phyloP scores from a whole-genome alignment of 2,797 vertebrate genomes.

The Denticeps clupeoides region DNA sequence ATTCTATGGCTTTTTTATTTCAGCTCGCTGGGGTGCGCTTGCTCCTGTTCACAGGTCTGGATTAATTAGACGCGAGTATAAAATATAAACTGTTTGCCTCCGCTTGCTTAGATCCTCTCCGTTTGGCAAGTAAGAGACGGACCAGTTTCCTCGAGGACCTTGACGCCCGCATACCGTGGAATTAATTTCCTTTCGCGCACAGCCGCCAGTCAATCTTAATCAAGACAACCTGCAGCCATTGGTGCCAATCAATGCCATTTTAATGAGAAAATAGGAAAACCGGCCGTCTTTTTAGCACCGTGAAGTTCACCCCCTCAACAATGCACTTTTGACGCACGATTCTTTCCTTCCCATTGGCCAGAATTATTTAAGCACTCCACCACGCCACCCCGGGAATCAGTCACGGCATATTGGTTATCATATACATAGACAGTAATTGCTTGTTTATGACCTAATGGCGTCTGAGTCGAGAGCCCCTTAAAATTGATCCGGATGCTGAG shows the following conservation, averaged over 20 bases:
- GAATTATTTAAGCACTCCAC: slow-evolving; percentile 38
- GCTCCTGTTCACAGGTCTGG: background rate
- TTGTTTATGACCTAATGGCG: slow-evolving; percentile 41
- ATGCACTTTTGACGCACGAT: slow-evolving; percentile 18
- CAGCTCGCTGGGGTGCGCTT: no score
- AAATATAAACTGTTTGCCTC: background rate
- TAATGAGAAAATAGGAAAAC: slow-evolving; percentile 44
- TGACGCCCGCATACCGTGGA: slow-evolving; percentile 20
- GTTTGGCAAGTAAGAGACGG: slow-evolving; percentile 3
- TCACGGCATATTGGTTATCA: slow-evolving; percentile 28
- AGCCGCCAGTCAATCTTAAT: slow-evolving; percentile 42
- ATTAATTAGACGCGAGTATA: background rate
- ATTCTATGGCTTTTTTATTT: no score
- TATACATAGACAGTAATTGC: slow-evolving; percentile 39
- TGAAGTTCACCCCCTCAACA: slow-evolving; percentile 38
- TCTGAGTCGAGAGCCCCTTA: slow-evolving; percentile 41
- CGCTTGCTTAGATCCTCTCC: background rate
- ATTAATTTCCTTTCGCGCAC: slow-evolving; percentile 26
- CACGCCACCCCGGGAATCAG: slow-evolving; percentile 29
- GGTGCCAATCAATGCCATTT: slow-evolving; percentile 42
- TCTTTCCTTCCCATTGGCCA: slow-evolving; percentile 20
- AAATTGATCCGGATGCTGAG: slow-evolving; percentile 50
- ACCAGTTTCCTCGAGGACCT: slow-evolving; percentile 17
- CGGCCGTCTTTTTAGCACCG: slow-evolving; percentile 30
- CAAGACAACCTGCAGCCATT: slow-evolving; percentile 24